A percentile compares a stretch with the other conserved stretches of the same genome.
Conservation (phyloP, 2,113 vertebrate species). For the Corvus moneduloides region DNA sequence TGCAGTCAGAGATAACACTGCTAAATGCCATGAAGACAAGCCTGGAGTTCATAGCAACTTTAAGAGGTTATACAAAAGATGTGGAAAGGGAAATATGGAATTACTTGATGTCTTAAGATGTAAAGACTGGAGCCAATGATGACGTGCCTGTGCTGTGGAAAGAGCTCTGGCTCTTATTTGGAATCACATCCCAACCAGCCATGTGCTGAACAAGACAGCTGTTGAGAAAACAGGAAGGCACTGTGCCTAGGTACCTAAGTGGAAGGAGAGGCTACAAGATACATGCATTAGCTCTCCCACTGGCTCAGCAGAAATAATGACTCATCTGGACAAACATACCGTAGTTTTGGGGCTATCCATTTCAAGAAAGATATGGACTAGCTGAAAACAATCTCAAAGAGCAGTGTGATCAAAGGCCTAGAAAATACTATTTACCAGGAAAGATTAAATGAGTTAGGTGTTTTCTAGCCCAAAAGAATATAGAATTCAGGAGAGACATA, state of each 20-base stretch:
- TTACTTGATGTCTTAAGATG: not conserved
- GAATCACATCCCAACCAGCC: not conserved
- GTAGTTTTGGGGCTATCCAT: not conserved
- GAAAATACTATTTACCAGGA: not conserved
- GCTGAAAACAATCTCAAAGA: not conserved
- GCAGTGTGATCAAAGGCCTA: not conserved
- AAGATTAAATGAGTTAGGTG: not conserved
- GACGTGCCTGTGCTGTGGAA: not conserved
- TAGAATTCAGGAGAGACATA: not conserved
- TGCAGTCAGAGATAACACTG: not conserved
- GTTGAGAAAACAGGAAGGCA: not conserved
- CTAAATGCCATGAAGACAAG: not conserved
- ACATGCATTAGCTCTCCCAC: not conserved
- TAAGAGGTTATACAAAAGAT: not conserved
- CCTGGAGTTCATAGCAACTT: not conserved
- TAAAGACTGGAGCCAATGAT: not conserved
- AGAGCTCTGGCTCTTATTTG: not conserved
- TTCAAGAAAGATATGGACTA: not conserved
- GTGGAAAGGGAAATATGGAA: not conserved
- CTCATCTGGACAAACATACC: not conserved
- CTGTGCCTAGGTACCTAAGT: not conserved
- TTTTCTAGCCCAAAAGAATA: not conserved
- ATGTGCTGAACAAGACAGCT: rapidly evolving
- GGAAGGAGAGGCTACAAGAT: not conserved
- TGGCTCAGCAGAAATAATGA: not conserved